Evolutionary conservation across 1,140 invertebrate genomes (phyloP).

Genomic region (Luehdorfia chinensis): DNA sequence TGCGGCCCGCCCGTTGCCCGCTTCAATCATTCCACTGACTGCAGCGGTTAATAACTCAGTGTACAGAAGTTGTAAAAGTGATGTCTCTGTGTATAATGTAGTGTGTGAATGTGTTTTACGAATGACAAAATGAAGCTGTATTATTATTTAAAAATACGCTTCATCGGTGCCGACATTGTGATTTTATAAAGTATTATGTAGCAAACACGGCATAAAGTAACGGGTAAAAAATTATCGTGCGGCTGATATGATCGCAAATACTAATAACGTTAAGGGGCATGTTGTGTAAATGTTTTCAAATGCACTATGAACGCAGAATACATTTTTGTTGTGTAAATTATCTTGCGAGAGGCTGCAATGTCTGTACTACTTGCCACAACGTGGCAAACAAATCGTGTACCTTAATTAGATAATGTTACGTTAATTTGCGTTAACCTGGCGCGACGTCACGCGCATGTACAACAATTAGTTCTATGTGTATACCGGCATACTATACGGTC

Average conservation of each 20-base stretch:
- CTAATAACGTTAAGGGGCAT: neutral
- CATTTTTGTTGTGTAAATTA: too few species aligned
- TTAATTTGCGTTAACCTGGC: constrained; percentile 3
- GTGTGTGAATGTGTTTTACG: neutral
- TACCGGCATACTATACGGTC: neutral
- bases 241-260: neutral
- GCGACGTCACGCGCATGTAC: neutral
- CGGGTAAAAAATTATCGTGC: neutral
- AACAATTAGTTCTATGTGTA: neutral
- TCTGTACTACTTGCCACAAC: neutral
- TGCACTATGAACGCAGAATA: too few species aligned
- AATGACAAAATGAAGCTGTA: neutral
- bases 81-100: constrained; percentile 1
- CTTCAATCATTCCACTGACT: constrained; percentile 8
- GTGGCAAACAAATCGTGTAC: neutral
- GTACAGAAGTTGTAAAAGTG: too few species aligned
- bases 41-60: too few species aligned
- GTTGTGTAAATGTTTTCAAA: too few species aligned
- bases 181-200: constrained; percentile 14
- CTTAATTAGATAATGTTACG: neutral
- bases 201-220: neutral
- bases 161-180: constrained; percentile 2
- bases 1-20: constrained; percentile 1
- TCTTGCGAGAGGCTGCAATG: neutral
- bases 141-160: neutral